Conservation (phyloP, 2,113 vertebrate genomes). For the Calyptommatus sinebrachiatus region DNA sequence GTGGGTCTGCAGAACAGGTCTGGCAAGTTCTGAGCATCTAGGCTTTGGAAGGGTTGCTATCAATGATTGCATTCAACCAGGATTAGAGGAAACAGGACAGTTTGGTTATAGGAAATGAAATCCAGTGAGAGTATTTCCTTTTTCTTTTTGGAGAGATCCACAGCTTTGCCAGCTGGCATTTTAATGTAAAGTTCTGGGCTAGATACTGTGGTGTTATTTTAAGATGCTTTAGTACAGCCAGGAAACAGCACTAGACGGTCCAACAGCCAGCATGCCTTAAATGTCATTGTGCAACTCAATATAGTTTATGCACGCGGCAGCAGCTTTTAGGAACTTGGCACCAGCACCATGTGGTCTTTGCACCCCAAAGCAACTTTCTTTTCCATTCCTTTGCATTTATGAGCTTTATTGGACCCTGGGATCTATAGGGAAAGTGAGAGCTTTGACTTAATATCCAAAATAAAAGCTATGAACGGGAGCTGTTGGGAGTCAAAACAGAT, state of each 20-base stretch:
- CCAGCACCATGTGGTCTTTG: constrained; percentile 29
- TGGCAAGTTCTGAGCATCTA: constrained; percentile 30
- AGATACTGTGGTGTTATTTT: constrained; percentile 72
- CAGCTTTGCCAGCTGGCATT: constrained; percentile 63
- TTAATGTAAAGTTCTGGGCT: constrained; percentile 64
- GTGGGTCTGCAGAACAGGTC: constrained; percentile 37
- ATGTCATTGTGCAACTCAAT: constrained; percentile 58
- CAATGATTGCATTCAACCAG: constrained; percentile 36
- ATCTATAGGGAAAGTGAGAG: not conserved
- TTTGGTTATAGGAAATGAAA: constrained; percentile 70
- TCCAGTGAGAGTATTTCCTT: constrained; percentile 63
- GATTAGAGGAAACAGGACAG: constrained; percentile 67
- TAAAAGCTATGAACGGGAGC: not conserved
- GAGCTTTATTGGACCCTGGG: not conserved
- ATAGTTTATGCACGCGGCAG: constrained; percentile 42
- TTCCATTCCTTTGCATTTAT: not conserved
- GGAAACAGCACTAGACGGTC: constrained; percentile 69
- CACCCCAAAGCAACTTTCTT: constrained; percentile 45
- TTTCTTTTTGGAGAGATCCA: constrained; percentile 54
- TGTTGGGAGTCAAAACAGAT: not conserved
- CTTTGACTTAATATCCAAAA: not conserved
- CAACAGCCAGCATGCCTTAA: constrained; percentile 65
- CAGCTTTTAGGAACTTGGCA: constrained; percentile 52
- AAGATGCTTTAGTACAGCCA: constrained; percentile 70
- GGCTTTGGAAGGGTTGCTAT: constrained; percentile 47